Base-by-base conservation (phyloP, 2,797 vertebrate species). In the Holocentrus rufus region DNA sequence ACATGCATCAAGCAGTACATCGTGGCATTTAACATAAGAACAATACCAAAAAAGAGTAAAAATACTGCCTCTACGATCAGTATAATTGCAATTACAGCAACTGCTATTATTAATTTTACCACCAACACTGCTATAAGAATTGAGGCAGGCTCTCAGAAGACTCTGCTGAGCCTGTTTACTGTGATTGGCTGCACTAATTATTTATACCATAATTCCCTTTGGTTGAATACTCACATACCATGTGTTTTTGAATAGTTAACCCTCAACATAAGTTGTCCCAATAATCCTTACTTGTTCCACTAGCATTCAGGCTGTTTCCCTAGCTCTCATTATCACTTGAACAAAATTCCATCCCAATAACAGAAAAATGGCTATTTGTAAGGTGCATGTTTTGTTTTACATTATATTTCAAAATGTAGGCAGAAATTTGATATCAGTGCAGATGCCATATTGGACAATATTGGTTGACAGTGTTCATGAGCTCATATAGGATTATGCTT, bases 401-500 rank as follows among this genome's bases (percentile, higher is more conserved):
- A 44, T 15, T 54, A 46, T 23, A 1, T 64, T 50, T 70, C 1
- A 34, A 49, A 71, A 31, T 25, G 47, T n/a, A 56, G 39, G 31
- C 49, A 27, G 46, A 34, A 8, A 7, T 71, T 15, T 60, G 15
- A 58, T 61, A 60, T 77, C 18, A 57, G 2, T 15, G 22, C 8
- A 60, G 49, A 47, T 39, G 11, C 15, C 20, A 65, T 27, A 54
- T 50, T 69, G 30, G 56, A 25, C 5, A 18, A 36, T 22, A 49
- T 44, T 69, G 30, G 56, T 25, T 8, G 22, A 27, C 7, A 10
- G 39, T 70, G 31, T 54, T 25, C 25, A 30, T 50, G 22, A 69
- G 65, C 44, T 67, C 10, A 68, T 44, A 53, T 34, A 55, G 68
- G 71, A 72, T 80, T 76, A 81, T 54, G 23, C 18, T 31, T 55